Base-by-base conservation (phyloP, 2,797 vertebrate species). In the Hippopotamyrus pictus region DNA sequence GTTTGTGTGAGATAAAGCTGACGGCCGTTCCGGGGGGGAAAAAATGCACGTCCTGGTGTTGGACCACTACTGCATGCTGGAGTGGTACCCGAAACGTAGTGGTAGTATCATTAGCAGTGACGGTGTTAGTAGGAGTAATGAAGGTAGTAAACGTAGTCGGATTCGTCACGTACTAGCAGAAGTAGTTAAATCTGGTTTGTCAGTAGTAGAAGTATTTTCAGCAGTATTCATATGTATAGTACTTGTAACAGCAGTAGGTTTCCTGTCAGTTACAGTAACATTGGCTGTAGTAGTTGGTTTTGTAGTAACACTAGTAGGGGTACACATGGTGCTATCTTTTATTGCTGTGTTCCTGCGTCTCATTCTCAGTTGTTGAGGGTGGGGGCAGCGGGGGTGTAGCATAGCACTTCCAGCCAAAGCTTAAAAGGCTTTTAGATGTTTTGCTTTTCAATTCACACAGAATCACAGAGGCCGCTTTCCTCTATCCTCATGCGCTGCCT, bases 361-460 rank as follows among this genome's bases (percentile, higher is more conserved):
- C 73, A 41, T 79, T 79, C 73, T 44, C 73, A 79, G 73, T 79
- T n/a, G 73, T 7, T 79, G 33, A 79, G 17, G 17, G 37, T 79
- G 69, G 73, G 65, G 73, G 73, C 3, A 41, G 73, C 37, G 73
- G 41, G 46, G 46, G 46, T 86, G 83, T 86, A n/a, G 83, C 44
- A 85, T n/a, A 51, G 83, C 50, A 53, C 29, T 76, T 76, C 69
- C 69, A 76, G 73, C 73, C 73, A 19, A n/a, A 79, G 73, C 73
- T 44, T 19, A 79, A 79, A 79, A 79, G 73, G 37, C 73, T 44
- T 79, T 79, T 79, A 79, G 73, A 79, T 79, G 73, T 79, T 79
- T 79, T 44, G 41, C 73, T 44, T 79, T 79, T 44, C 37, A 19
- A n/a, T 79, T 44, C 37, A 79, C 73, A 44, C 14, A 44, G 73